Base-by-base conservation (phyloP, 1,140 invertebrate species). In the Colletes gigas region DNA sequence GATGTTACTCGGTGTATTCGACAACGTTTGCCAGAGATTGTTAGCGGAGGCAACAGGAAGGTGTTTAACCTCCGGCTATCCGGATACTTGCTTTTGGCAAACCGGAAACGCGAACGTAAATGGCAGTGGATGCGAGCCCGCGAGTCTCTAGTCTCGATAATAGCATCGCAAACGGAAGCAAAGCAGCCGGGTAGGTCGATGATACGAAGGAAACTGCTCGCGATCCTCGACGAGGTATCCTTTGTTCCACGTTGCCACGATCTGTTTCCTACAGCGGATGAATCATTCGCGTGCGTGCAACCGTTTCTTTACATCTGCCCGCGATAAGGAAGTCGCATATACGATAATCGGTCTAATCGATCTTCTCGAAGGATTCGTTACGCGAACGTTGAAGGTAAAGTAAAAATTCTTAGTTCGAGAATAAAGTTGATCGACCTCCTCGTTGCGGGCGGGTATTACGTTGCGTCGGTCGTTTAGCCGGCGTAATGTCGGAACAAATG, bases 401-500 rank as follows among this genome's bases (percentile, higher is more conserved):
- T 2, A 30, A 30, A 30, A 2, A 30, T 30, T 30, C 30, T 30
- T 30, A 30, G 30, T 30, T 30, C 30, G 30, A 30, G 30, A 30
- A 30, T 30, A 30, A 30, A 30, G 2, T 30, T 30, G 2, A 1
- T 30, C 52, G 14, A 30, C 47, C 30, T 60, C 65, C 65, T 50
- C 19, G 50, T 65, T 55, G 59, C 69, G 39, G 39, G 39, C 50
- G 21, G 14, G 59, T 47, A 72, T 78, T 55, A 30, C 76, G 50
- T 78, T 52, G 41, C 15, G 14, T 30, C 41, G 39, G 30, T 30
- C 50, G 39, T 71, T 78, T 71, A 71, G 68, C n/a, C 19, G 39
- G 19, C 59, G 59, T 63, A 63, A 78, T 41, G 17, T 70, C 67
- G 44, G 4, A n/a, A 78, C 68, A 71, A 78, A 60, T 63, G 73